Evolutionary conservation across 2,888 invertebrate species (phyloP), one percentile per base, ranked within the genome.

Genomic region (Ceraclea dissimilis): DNA sequence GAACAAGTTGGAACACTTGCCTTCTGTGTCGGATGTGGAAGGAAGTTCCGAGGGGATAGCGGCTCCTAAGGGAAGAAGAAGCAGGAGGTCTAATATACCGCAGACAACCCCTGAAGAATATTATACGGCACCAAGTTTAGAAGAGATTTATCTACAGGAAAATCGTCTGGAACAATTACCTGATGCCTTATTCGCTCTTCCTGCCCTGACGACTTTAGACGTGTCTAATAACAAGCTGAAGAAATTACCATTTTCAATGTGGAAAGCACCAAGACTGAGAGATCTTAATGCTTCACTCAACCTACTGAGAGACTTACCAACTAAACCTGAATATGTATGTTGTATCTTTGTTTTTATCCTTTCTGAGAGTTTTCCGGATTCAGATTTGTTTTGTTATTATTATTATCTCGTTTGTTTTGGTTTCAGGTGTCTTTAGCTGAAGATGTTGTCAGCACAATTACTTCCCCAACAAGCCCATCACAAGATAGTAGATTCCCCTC

Each of bases 211-310:
- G 11, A 86, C 88, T 1, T 78, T 99, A 62, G 95, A 97, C 70
- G 84, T 94, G n/a, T 92, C 95, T 0, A 93, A 94, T 73, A 98
- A 98, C 73, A 92, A 93, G 71, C 73, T 97, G 54, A 87, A 90
- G 61, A 73, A 80, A 49, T 74, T 97, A 54, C 95, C 96, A 0
- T 83, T 85, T 56, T 83, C 84, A 62, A 75, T 97, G 76, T 97
- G 96, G 96, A 74, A 82, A 13, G 85, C 94, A 1, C 89, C 92
- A 0, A 86, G 88, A 57, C 75, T 97, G 49, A 82, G 90, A 53
- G 96, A 96, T 70, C 73, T 96, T 26, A 94, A 93, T 71, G 87
- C 87, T 0, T 88, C 94, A 0, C 86, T 93, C 66, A 98, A 98
- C 78, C 80, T 90, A 53, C 74, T 97, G 17, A 81, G 83, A 49